phyloP scores from a whole-genome alignment of 1,140 invertebrate species.

The Aphidius ervi region DNA sequence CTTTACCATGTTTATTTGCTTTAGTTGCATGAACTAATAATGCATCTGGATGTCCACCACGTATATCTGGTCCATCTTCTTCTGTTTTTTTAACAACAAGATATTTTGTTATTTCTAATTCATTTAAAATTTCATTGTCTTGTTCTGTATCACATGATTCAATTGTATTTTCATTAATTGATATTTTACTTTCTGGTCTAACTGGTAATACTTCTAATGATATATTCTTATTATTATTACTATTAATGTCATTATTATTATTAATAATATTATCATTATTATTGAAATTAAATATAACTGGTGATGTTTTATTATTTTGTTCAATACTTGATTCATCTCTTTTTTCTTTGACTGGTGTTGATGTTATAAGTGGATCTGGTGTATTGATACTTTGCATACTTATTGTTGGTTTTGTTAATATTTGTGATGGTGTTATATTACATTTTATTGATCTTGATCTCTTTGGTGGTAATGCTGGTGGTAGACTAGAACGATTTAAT shows the following conservation, averaged over 20 bases:
- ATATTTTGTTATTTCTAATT: constrained; percentile 75
- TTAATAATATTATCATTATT: constrained; percentile 12
- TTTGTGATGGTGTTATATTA: constrained; percentile 42
- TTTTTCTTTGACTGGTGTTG: constrained; percentile 40
- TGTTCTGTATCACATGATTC: constrained; percentile 48
- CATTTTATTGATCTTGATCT: constrained; percentile 53
- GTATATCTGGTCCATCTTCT: constrained; percentile 82
- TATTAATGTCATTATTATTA: not conserved
- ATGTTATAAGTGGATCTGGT: constrained; percentile 40
- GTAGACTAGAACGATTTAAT: constrained; percentile 51
- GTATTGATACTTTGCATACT: constrained; percentile 42
- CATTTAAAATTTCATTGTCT: constrained; percentile 61
- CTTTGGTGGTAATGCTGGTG: constrained; percentile 78
- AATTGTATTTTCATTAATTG: constrained; percentile 45
- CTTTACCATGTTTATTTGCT: constrained; percentile 77
- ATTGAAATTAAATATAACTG: constrained; percentile 10
- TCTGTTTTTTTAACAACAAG: constrained; percentile 72
- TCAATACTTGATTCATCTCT: constrained; percentile 34
- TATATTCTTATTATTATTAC: constrained; percentile 33
- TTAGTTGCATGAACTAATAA: constrained; percentile 91
- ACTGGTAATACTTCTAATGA: constrained; percentile 35
- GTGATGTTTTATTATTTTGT: constrained; percentile 38
- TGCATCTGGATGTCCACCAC: constrained; percentile 86
- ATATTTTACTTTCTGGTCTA: constrained; percentile 45
- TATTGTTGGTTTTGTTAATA: constrained; percentile 44